Evolutionary conservation across 2,888 invertebrate genomes (phyloP), one percentile per base, ranked within the genome.

Genomic region (Monoplex corrugatus): DNA sequence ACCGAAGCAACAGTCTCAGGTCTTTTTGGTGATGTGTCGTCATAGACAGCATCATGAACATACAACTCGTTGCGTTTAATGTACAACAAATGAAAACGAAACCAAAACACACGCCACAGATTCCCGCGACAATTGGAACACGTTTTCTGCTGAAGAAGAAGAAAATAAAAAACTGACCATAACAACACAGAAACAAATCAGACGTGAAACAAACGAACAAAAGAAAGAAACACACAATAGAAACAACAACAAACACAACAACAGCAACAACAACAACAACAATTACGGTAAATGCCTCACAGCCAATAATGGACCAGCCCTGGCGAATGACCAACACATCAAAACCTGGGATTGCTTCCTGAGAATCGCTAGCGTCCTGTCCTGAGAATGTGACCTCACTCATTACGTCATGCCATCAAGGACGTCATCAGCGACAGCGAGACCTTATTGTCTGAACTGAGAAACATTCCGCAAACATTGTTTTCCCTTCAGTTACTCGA

Each of bases 291-390:
- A 84, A 84, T 84, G 84, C 84, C 84, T 84, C 84, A 2, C 8
- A 23, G 84, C 32, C 44, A 83, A n/a, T 35, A 50, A 50, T 43
- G 50, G 50, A 45, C 83, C 83, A 45, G 50, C 45, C 50, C 35
- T 83, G 45, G 45, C 83, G 44, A 82, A 28, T 44, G 80, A 38
- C 43, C 43, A 32, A 84, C 57, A 84, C 57, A 19, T 84, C 84
- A 84, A 84, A 35, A 57, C 84, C 57, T 84, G 50, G 84, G 57
- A 84, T 57, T 57, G 57, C 84, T 84, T 84, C 84, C 84, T 84
- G 84, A 84, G 84, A 84, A 84, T 45, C 50, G 35, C 35, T 57
- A 38, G 57, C 84, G 57, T 84, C 57, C 13, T 57, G 83, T 84
- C 84, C 57, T 57, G 84, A 84, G 84, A 84, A 84, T 50, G n/a